Percentiles rank a stretch among this genome's conserved stretches.
Evolutionary conservation across 2,888 invertebrate genomes (phyloP).

Genomic region (Agelastica alni): DNA sequence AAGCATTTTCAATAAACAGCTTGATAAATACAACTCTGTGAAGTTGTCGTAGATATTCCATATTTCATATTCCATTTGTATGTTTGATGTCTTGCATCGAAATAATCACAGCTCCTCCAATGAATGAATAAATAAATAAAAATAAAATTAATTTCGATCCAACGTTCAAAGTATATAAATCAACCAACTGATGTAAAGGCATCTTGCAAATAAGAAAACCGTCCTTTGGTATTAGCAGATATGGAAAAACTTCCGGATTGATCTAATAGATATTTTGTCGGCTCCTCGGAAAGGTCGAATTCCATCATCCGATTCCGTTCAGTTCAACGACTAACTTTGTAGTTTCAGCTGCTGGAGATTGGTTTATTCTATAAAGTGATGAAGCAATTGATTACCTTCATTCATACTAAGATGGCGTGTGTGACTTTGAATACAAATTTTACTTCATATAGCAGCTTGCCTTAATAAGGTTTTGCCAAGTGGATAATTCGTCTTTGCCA

Average conservation of each 20-base stretch:
- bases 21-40: too few species aligned
- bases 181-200: too few species aligned
- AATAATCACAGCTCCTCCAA: too few species aligned
- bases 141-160: too few species aligned
- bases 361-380: conserved; percentile 43
- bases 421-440: conserved; percentile 43
- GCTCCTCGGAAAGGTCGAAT: conserved; percentile 12
- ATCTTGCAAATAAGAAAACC: too few species aligned
- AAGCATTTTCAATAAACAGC: too few species aligned
- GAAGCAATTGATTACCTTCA: conserved; percentile 50
- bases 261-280: conserved; percentile 15
- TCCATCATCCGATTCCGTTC: conserved; percentile 41
- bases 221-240: conserved; percentile 9
- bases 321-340: conserved; percentile 43
- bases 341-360: conserved; percentile 26
- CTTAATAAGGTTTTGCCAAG: conserved; percentile 37
- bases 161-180: too few species aligned
- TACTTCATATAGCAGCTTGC: conserved; percentile 38
- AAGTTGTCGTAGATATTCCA: too few species aligned
- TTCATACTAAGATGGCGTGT: conserved; percentile 44
- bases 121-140: too few species aligned
- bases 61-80: too few species aligned
- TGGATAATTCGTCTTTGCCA: conserved; percentile 37
- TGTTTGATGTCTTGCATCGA: too few species aligned
- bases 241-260: conserved; percentile 12